Percentiles rank a stretch among this genome's conserved stretches.
Evolutionary conservation across 2,888 invertebrate species (phyloP).

Genomic region (Papilio protenor): DNA sequence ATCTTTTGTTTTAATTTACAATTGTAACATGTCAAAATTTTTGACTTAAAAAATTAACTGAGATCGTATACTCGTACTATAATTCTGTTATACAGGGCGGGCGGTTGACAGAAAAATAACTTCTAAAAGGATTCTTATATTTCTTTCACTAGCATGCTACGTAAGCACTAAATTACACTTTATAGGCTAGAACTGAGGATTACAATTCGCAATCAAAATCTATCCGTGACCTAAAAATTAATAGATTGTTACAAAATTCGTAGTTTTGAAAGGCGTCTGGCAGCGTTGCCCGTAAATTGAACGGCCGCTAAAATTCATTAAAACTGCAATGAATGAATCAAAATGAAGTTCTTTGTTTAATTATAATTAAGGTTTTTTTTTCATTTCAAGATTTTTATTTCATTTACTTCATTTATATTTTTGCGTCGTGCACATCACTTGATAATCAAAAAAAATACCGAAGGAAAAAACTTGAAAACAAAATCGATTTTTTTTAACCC

Average conservation of each 20-base stretch:
- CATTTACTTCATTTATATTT: neutral
- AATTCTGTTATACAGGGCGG: neutral
- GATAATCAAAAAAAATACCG: no score
- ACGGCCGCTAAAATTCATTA: constrained; percentile 23
- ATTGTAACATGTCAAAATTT: neutral
- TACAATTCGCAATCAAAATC: constrained; percentile 24
- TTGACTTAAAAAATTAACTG: no score
- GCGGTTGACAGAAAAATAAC: neutral
- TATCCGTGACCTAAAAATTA: constrained; percentile 36
- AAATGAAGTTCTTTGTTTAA: constrained; percentile 2
- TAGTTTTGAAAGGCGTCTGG: constrained; percentile 25
- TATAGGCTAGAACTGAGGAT: neutral
- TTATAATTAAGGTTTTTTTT: neutral
- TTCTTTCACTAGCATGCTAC: neutral
- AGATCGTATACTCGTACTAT: neutral
- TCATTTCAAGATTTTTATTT: neutral
- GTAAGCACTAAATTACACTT: neutral
- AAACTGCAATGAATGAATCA: constrained; percentile 19
- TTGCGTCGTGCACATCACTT: neutral
- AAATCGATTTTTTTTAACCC: no score
- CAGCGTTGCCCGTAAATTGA: constrained; percentile 24
- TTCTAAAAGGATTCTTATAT: neutral
- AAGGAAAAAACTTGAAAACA: no score
- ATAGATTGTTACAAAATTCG: constrained; percentile 37
- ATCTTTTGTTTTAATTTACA: no score